phyloP scores from a whole-genome alignment of 2,113 vertebrate species.

The Tapirus terrestris region DNA sequence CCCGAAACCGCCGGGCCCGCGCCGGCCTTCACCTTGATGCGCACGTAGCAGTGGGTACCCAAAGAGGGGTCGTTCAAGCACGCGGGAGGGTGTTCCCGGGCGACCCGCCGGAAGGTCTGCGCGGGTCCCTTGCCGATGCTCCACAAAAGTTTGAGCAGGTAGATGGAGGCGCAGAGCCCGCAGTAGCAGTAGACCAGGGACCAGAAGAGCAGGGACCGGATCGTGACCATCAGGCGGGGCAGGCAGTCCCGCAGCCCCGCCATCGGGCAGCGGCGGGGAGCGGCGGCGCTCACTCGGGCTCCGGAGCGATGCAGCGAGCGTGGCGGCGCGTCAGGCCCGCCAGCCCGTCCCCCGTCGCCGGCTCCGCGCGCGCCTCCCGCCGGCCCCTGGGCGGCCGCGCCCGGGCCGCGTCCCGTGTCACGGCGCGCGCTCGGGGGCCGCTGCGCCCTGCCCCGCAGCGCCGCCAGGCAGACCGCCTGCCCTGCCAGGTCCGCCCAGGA shows the following conservation, averaged over 20 bases:
- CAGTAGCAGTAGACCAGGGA: conserved; percentile 93
- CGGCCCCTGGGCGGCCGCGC: background rate
- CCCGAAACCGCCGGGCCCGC: background rate
- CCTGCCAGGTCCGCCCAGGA: background rate
- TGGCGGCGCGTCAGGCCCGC: conserved; percentile 40
- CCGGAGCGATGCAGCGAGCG: background rate
- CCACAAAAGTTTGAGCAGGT: conserved; percentile 96
- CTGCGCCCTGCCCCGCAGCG: background rate
- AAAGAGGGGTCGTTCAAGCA: conserved; percentile 96
- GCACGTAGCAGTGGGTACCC: conserved; percentile 97
- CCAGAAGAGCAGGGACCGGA: conserved; percentile 92
- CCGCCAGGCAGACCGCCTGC: background rate
- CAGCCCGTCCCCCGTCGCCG: background rate
- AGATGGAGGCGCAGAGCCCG: conserved; percentile 90
- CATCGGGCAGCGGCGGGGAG: conserved; percentile 84
- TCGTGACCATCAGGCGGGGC: conserved; percentile 86
- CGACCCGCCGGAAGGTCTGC: conserved; percentile 91
- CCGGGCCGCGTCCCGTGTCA: background rate
- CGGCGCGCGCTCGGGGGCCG: background rate
- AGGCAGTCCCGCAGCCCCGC: conserved; percentile 89
- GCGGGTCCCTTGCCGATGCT: conserved; percentile 91
- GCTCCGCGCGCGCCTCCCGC: conserved; percentile 18
- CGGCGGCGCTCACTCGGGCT: background rate
- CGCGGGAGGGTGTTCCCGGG: conserved; percentile 92
- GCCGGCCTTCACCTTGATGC: conserved; percentile 92